Conservation (phyloP, 2,888 invertebrate species). For the Colletes collaris region DNA sequence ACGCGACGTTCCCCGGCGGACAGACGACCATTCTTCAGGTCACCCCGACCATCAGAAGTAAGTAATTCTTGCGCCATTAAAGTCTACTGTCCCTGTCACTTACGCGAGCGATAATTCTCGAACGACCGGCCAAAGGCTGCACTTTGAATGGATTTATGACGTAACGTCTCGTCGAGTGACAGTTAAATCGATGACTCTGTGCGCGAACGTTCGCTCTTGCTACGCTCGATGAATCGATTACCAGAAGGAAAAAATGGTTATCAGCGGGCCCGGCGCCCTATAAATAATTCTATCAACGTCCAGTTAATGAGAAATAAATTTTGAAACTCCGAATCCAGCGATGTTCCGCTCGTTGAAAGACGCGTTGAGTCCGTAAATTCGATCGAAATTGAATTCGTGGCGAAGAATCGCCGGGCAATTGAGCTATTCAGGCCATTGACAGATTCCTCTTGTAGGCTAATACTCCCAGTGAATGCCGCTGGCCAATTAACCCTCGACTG, state of each 20-base stretch:
- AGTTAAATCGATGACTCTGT: not conserved
- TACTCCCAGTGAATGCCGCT: too few species aligned
- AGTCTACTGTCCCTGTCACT: constrained; percentile 11
- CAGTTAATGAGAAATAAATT: too few species aligned
- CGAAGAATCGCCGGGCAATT: not conserved
- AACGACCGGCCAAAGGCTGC: constrained; percentile 5
- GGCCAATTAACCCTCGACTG: too few species aligned
- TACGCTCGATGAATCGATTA: not conserved
- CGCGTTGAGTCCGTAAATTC: too few species aligned
- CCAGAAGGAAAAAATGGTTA: not conserved
- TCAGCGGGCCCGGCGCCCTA: not conserved
- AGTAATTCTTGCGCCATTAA: constrained; percentile 73
- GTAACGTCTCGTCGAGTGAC: constrained; percentile 1
- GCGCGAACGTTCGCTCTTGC: not conserved
- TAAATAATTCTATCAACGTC: not conserved
- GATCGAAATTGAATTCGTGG: not conserved
- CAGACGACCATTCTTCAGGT: constrained; percentile 87
- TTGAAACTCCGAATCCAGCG: too few species aligned
- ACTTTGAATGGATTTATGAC: constrained; percentile 14
- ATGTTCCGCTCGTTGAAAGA: too few species aligned
- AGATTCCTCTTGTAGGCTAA: not conserved
- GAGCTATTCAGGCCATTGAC: not conserved
- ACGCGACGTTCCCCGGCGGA: constrained; percentile 91
- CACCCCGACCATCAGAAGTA: constrained; percentile 86
- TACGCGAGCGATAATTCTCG: constrained; percentile 17